Evolutionary conservation across 2,113 vertebrate genomes (phyloP).

Genomic region (Cromileptes altivelis): DNA sequence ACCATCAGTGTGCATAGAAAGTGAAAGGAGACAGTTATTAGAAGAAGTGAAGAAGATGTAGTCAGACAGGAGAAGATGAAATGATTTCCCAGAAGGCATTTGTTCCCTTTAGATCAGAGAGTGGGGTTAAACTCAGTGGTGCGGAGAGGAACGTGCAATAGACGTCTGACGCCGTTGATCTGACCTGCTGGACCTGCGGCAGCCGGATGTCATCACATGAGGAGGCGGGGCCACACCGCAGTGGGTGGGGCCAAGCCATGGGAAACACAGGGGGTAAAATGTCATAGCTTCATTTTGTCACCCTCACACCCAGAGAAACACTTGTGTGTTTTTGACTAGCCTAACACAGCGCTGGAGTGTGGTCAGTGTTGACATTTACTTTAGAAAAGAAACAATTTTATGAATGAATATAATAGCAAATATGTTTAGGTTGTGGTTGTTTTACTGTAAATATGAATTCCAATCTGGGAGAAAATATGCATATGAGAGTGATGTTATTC

Average conservation of each 20-base stretch:
- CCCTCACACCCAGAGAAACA: constrained; percentile 3
- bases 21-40: constrained; percentile 55
- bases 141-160: constrained; percentile 67
- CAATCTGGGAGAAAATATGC: neutral
- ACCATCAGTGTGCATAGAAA: constrained; percentile 69
- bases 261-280: constrained; percentile 70
- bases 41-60: neutral
- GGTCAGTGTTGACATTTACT: constrained; percentile 26
- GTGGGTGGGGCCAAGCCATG: constrained; percentile 66
- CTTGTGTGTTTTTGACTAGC: neutral
- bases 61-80: constrained; percentile 15
- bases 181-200: constrained; percentile 85
- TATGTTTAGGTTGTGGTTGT: neutral
- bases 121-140: constrained; percentile 33
- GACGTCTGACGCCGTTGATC: constrained; percentile 58
- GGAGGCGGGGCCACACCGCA: constrained; percentile 61
- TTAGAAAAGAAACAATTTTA: neutral
- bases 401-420: neutral
- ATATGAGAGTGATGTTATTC: neutral
- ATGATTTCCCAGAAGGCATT: constrained; percentile 38
- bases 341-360: constrained; percentile 47
- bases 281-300: constrained; percentile 59
- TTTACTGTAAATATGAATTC: neutral
- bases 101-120: constrained; percentile 20
- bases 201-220: constrained; percentile 63